These are phyloP conservation scores for Netelia melanura DNA, from an alignment of 2,888 invertebrate species.

Conservation along the genomic window DNA sequence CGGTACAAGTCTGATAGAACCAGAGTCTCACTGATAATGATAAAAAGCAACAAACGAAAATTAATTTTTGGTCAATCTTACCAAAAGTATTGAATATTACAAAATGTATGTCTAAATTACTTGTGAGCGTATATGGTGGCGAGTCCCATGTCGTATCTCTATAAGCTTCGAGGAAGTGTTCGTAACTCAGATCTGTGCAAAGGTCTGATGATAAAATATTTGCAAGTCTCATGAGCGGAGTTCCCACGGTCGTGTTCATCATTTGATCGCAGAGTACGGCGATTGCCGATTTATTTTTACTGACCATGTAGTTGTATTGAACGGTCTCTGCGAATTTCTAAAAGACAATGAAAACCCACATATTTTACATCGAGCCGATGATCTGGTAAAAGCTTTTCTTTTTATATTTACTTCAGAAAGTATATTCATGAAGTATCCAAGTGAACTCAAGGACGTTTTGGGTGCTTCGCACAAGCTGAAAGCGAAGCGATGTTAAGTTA, in stretches of 20 bases:
- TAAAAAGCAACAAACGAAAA: slow-evolving; percentile 8
- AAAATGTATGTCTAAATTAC: slow-evolving; percentile 62
- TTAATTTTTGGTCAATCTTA: not conserved
- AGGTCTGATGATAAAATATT: not conserved
- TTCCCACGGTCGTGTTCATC: slow-evolving; percentile 70
- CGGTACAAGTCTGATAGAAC: slow-evolving; percentile 94
- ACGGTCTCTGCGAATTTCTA: slow-evolving; percentile 77
- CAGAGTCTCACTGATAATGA: slow-evolving; percentile 89
- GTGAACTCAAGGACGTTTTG: slow-evolving; percentile 71
- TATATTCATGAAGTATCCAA: slow-evolving; percentile 84
- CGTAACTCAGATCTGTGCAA: slow-evolving; percentile 72
- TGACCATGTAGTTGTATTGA: slow-evolving; percentile 75
- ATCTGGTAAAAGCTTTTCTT: not conserved
- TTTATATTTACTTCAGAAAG: slow-evolving; percentile 75
- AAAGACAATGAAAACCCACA: slow-evolving; percentile 14
- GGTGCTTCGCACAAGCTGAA: slow-evolving; percentile 81
- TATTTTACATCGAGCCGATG: slow-evolving; percentile 2
- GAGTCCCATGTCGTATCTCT: slow-evolving; percentile 68
- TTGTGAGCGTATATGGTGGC: slow-evolving; percentile 23
- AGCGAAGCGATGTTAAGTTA: slow-evolving; percentile 19
- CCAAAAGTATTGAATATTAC: not conserved
- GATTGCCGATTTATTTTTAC: slow-evolving; percentile 67
- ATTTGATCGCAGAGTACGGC: slow-evolving; percentile 72
- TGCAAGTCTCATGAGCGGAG: slow-evolving; percentile 75
- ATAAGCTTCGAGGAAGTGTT: slow-evolving; percentile 64